Conservation (phyloP, 1,140 invertebrate genomes). For the Drosophila bocqueti region DNA sequence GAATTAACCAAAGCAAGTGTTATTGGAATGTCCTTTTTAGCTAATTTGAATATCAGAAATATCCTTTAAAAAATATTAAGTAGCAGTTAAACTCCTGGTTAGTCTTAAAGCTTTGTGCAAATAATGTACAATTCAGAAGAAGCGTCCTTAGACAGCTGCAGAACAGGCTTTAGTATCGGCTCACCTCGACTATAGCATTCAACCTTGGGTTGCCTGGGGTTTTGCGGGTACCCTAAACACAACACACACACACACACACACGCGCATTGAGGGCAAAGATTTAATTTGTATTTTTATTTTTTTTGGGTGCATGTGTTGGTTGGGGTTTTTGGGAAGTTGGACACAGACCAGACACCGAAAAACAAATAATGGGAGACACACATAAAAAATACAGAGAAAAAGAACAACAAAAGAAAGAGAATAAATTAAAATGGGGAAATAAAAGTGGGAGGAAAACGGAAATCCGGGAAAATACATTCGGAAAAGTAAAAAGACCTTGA, state of each 20-base stretch:
- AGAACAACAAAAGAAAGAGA: slow-evolving; percentile 44
- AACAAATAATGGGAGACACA: slow-evolving; percentile 68
- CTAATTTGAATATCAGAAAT: not conserved
- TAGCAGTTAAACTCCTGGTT: not conserved
- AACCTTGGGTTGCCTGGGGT: slow-evolving; percentile 73
- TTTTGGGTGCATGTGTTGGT: slow-evolving; percentile 41
- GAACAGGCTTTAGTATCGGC: slow-evolving; percentile 31
- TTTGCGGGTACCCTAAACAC: slow-evolving; percentile 77
- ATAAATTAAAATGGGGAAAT: slow-evolving; percentile 43
- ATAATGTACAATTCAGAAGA: slow-evolving; percentile 33
- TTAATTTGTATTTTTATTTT: slow-evolving; percentile 23
- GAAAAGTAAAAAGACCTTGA: slow-evolving; percentile 5
- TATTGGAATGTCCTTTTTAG: not conserved
- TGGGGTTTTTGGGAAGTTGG: slow-evolving; percentile 25
- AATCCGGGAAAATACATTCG: slow-evolving; percentile 17
- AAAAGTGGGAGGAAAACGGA: slow-evolving; percentile 19
- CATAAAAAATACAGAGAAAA: slow-evolving; percentile 48
- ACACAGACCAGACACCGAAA: slow-evolving; percentile 67
- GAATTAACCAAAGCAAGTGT: not conserved
- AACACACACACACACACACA: slow-evolving; percentile 33
- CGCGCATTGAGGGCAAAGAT: slow-evolving; percentile 6
- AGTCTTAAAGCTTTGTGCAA: slow-evolving; percentile 22
- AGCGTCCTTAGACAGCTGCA: slow-evolving; percentile 33
- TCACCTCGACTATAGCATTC: slow-evolving; percentile 82
- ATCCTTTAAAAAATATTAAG: not conserved